phyloP scores from a whole-genome alignment of 2,888 invertebrate genomes.

The Seira musarum region DNA sequence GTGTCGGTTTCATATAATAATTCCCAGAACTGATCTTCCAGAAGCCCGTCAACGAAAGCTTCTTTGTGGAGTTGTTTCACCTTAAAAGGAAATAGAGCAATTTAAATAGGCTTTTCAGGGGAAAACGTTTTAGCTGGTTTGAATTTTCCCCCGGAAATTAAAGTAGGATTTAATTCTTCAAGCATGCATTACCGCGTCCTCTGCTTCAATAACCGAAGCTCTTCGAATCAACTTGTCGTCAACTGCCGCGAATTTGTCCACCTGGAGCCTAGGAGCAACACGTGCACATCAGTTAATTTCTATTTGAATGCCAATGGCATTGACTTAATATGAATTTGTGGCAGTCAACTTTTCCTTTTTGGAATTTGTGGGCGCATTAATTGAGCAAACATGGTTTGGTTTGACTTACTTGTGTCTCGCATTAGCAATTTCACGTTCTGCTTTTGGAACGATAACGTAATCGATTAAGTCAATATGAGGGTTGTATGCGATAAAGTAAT shows the following conservation, averaged over 20 bases:
- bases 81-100: too few species aligned
- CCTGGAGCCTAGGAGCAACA: constrained; percentile 50
- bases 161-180: neutral
- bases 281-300: too few species aligned
- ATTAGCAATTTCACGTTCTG: constrained; percentile 72
- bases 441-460: constrained; percentile 79
- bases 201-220: constrained; percentile 66
- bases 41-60: constrained; percentile 85
- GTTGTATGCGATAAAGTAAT: constrained; percentile 82
- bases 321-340: too few species aligned
- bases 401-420: constrained; percentile 54
- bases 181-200: constrained; percentile 49
- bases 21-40: constrained; percentile 80
- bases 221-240: constrained; percentile 63
- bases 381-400: too few species aligned
- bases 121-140: neutral
- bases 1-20: constrained; percentile 81
- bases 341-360: too few species aligned
- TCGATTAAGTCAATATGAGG: constrained; percentile 83
- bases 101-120: neutral
- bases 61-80: constrained; percentile 74
- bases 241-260: constrained; percentile 51
- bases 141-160: neutral
- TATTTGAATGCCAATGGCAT: too few species aligned
- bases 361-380: too few species aligned